Evolutionary conservation across 2,797 vertebrate species (phyloP).

Genomic region (Pseudochirops cupreus): DNA sequence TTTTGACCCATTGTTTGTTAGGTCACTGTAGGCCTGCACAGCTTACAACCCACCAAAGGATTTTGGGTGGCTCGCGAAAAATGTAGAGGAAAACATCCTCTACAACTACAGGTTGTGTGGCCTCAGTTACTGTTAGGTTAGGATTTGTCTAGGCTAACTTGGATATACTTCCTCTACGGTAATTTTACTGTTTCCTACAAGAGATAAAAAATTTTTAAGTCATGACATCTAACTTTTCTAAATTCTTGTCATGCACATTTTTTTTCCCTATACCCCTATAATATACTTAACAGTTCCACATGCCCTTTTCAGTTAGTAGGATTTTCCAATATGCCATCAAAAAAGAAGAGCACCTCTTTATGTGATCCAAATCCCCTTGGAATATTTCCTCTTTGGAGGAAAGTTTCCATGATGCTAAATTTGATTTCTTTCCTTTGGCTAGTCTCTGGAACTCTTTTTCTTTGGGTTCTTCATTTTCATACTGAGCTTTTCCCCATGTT

Average conservation of each 20-base stretch:
- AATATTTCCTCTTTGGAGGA: neutral
- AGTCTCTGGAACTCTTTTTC: neutral
- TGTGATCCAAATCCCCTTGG: neutral
- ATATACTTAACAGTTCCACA: neutral
- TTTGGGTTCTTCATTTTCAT: neutral
- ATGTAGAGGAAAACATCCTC: too few species aligned
- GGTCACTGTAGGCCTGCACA: neutral
- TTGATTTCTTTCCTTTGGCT: neutral
- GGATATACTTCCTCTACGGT: neutral
- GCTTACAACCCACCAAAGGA: too few species aligned
- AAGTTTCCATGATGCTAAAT: neutral
- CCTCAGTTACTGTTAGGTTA: neutral
- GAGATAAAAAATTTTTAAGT: neutral
- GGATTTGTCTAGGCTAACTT: neutral
- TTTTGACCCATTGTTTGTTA: neutral
- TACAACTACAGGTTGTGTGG: too few species aligned
- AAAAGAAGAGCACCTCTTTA: neutral
- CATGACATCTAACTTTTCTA: neutral
- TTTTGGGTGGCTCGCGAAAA: too few species aligned
- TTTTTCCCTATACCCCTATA: neutral
- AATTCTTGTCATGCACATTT: neutral
- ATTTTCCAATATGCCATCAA: neutral
- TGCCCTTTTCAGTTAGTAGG: neutral
- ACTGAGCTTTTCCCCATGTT: neutral
- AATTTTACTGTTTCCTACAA: neutral